Conservation (phyloP, 2,888 invertebrate genomes). For the Blomia tropicalis region DNA sequence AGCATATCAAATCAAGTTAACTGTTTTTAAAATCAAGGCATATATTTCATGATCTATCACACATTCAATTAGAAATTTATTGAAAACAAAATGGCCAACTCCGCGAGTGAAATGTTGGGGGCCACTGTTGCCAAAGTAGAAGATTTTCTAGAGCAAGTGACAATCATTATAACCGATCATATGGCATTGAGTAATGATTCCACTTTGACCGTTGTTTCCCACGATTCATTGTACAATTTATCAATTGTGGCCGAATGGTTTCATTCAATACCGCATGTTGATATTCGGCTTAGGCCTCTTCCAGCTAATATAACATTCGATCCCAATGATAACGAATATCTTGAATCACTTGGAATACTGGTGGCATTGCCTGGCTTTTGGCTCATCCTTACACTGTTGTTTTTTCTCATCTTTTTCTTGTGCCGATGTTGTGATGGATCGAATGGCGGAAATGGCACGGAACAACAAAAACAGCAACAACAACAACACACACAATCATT, state of each 20-base stretch:
- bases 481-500: too few relatives aligned
- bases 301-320: conserved; percentile 79
- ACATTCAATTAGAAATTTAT: too few relatives aligned
- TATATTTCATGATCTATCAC: too few relatives aligned
- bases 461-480: conserved; percentile 4
- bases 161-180: conserved; percentile 7
- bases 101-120: not conserved
- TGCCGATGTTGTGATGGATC: conserved; percentile 74
- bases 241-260: conserved; percentile 66
- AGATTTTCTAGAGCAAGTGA: conserved; percentile 7
- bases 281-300: conserved; percentile 57
- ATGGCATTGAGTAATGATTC: conserved; percentile 9
- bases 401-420: conserved; percentile 75
- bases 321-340: conserved; percentile 69
- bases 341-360: conserved; percentile 81
- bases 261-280: conserved; percentile 76
- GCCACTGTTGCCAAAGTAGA: not conserved
- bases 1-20: too few relatives aligned
- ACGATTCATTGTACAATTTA: conserved; percentile 27
- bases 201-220: conserved; percentile 6
- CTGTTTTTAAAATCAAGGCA: too few relatives aligned
- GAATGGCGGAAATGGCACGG: not conserved
- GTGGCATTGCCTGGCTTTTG: conserved; percentile 84
- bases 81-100: conserved; percentile 8
- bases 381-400: conserved; percentile 71